A percentile compares a stretch with the other conserved stretches of the same genome.
These are phyloP conservation scores for Stenolophus ochropezus DNA, from an alignment of 2,888 invertebrate species.

Conservation along the genomic window DNA sequence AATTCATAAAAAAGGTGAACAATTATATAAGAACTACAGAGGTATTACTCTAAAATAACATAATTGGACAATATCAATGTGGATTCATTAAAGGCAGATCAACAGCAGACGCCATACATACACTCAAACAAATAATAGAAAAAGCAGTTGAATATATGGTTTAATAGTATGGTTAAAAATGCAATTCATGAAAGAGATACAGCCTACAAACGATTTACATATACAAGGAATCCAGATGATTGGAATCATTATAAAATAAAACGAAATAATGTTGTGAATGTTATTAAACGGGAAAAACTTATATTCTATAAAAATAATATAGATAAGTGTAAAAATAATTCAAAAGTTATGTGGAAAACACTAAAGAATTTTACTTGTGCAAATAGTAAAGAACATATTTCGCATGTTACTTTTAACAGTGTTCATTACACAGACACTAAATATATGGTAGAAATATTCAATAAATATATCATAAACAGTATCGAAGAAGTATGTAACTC, in stretches of 20 bases:
- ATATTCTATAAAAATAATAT: not conserved
- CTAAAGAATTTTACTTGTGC: not conserved
- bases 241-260: not conserved
- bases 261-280: not conserved
- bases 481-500: not conserved
- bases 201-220: not conserved
- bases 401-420: not conserved
- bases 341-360: conserved; percentile 4
- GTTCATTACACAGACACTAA: not conserved
- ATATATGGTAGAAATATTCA: not conserved
- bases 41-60: too few relatives aligned
- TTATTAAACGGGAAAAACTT: not conserved
- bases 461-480: not conserved
- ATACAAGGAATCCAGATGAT: not conserved
- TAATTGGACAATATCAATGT: too few relatives aligned
- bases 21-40: too few relatives aligned
- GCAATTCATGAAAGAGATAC: not conserved
- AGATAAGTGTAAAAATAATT: conserved; percentile 1
- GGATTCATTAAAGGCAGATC: too few relatives aligned
- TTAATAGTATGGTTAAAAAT: not conserved
- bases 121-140: too few relatives aligned
- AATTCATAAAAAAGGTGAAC: too few relatives aligned
- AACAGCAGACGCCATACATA: too few relatives aligned
- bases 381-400: not conserved
- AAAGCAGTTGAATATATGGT: too few relatives aligned